Evolutionary conservation across 2,113 vertebrate species (phyloP).

Genomic region (Regulus satrapa): DNA sequence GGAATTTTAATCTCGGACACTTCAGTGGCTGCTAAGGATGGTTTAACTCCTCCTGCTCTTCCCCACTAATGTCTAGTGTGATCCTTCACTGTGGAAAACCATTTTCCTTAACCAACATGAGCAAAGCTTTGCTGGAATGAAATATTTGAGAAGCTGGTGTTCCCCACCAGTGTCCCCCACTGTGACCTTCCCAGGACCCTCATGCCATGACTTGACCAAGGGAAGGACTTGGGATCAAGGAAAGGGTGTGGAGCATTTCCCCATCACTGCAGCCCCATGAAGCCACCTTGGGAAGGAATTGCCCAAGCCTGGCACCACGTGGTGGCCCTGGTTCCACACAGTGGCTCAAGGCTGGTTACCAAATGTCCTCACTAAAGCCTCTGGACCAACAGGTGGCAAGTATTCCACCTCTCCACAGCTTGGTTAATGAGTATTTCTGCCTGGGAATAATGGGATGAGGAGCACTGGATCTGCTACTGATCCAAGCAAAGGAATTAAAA

Average conservation of each 20-base stretch:
- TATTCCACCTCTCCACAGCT: neutral
- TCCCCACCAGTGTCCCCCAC: neutral
- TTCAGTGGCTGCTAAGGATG: neutral
- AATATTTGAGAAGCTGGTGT: neutral
- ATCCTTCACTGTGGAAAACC: neutral
- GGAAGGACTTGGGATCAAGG: neutral
- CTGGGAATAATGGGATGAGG: neutral
- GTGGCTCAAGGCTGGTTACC: neutral
- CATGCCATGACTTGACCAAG: neutral
- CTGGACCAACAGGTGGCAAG: neutral
- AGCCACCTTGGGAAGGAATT: neutral
- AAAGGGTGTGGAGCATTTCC: neutral
- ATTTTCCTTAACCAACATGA: neutral
- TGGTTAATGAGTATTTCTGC: neutral
- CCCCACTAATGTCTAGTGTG: rapidly evolving
- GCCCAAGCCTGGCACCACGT: neutral
- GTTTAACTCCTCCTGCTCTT: neutral
- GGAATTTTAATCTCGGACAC: neutral
- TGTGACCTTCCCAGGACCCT: neutral
- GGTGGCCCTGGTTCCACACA: neutral
- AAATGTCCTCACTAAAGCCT: neutral
- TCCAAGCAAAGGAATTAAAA: neutral
- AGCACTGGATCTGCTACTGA: neutral
- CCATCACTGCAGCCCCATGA: rapidly evolving
- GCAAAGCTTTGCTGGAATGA: neutral